Evolutionary conservation across 1,140 invertebrate species (phyloP), one percentile per base, ranked within the genome.

Genomic region (Papilio helenus): DNA sequence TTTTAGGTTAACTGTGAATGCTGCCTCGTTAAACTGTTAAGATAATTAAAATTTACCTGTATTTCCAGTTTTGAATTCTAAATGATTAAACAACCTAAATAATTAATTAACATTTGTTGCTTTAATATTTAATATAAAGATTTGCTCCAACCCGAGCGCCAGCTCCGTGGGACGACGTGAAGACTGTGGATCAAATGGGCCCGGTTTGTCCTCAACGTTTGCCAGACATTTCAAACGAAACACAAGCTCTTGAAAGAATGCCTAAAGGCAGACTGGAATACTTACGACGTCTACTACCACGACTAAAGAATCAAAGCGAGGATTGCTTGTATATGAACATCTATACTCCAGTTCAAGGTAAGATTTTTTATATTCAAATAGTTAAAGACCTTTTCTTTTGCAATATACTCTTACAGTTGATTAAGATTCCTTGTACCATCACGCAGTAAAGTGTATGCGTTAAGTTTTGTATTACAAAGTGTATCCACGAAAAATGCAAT

Each of bases 311-410:
- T 88, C 98, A 99, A 93, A 98, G 97, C 85, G 99, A 99, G 95
- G 99, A 99, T 94, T 99, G 99, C 89, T 96, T 99, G 34, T 99
- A 99, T 91, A 96, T 99, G 87, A 99, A 99, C 91, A 97, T 99
- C 85, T 99, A 99, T 92, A 97, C 98, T 14, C 98, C 99, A 3
- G 97, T 97, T 7, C 97, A 97, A 96, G 98, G 99, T 99, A 95
- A 96, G 97, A 65, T 49, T n/a, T 42, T 76, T 18, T n/a, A 3
- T 49, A 12, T 49, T 49, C 14, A 49, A 4, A 49, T 49, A 14
- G 12, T 0, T 46, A 14, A 2, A 49, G 16, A n/a, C 51, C 9
- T 20, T 20, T 55, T 55, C 51, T 20, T 55, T 18, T 20, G 7
- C 51, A 55, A 55, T 20, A 18, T 55, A 55, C 51, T 55, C 18